Evolutionary conservation across 2,113 vertebrate genomes (phyloP).

Genomic region (Phylloscopus trochilus): DNA sequence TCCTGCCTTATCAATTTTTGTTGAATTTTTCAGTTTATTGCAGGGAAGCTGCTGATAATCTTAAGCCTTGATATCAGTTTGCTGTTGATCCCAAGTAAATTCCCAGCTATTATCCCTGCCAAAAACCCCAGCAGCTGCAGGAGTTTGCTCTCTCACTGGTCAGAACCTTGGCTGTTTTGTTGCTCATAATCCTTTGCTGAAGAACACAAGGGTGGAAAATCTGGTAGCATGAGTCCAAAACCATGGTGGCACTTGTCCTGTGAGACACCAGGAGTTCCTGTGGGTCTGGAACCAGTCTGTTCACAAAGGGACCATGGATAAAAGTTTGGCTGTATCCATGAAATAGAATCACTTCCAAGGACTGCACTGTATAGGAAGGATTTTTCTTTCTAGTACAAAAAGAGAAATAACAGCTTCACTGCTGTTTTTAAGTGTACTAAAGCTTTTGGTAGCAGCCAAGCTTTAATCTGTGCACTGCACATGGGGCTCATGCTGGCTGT

Average conservation of each 20-base stretch:
- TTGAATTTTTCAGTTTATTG: not conserved
- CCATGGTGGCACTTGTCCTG: not conserved
- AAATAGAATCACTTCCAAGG: not conserved
- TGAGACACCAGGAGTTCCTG: not conserved
- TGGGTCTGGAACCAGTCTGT: not conserved
- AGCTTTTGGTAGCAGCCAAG: not conserved
- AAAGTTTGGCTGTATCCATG: not conserved
- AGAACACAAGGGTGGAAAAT: not conserved
- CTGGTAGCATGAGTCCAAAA: not conserved
- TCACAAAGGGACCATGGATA: not conserved
- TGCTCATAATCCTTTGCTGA: not conserved
- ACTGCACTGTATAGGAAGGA: not conserved
- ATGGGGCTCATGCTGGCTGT: not conserved
- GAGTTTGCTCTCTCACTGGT: not conserved
- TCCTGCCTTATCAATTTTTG: not conserved
- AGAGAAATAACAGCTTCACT: slow-evolving; percentile 32
- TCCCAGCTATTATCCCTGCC: not conserved
- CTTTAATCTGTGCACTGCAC: not conserved
- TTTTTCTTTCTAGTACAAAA: not conserved
- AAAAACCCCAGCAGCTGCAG: not conserved
- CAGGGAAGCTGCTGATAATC: not conserved
- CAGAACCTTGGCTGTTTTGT: not conserved
- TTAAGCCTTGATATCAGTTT: not conserved
- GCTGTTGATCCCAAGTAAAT: not conserved
- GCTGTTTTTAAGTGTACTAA: not conserved